phyloP scores from a whole-genome alignment of 2,888 invertebrate species.

The Phorcus lineatus region DNA sequence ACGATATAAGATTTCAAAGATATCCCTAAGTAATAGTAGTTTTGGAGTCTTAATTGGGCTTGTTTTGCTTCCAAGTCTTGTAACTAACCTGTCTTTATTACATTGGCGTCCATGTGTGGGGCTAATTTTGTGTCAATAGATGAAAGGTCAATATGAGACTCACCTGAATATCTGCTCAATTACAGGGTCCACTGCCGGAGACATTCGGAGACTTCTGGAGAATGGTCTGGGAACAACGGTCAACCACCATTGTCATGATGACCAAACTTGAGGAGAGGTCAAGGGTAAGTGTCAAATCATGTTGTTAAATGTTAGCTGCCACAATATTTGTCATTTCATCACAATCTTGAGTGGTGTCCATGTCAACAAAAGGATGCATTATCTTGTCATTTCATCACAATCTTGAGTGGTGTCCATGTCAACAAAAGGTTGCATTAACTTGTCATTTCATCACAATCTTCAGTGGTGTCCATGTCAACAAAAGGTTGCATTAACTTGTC shows the following conservation, averaged over 20 bases:
- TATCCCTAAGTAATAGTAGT: no score
- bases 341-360: background rate
- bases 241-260: conserved; percentile 99
- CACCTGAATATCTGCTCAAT: background rate
- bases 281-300: conserved; percentile 78
- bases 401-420: background rate
- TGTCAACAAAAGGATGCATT: no score
- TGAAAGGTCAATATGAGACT: no score
- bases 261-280: conserved; percentile 98
- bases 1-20: no score
- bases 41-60: no score
- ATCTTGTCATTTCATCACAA: background rate
- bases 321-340: background rate
- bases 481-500: no score
- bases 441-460: background rate
- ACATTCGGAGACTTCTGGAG: conserved; percentile 99
- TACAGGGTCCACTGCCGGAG: conserved; percentile 94
- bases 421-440: no score
- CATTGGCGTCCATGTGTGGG: no score
- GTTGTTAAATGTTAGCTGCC: background rate
- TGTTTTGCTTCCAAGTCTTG: no score
- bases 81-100: no score
- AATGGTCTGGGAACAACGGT: conserved; percentile 98
- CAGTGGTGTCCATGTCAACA: no score
- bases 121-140: no score